Evolutionary conservation across 2,113 vertebrate genomes (phyloP), one percentile per base, ranked within the genome.

Genomic region (Serranochromis macrocephalus): DNA sequence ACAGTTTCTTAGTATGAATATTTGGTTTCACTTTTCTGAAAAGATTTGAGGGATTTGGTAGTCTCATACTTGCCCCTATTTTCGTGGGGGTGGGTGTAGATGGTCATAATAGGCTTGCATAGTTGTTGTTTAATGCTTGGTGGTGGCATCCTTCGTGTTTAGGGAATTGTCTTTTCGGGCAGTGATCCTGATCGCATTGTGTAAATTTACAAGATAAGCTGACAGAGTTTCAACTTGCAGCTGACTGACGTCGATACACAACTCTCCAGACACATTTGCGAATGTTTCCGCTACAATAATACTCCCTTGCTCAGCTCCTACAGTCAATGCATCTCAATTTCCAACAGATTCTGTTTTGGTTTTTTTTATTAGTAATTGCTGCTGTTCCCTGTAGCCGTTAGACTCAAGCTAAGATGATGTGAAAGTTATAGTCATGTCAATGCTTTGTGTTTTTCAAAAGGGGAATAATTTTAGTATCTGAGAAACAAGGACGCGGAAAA

Each of bases 341-440:
- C 42, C 9, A 75, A 29, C 16, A 75, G 16, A 49, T 19, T 49
- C 71, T 29, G 42, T 24, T 36, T 2, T 1, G 0, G 0, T 1
- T 17, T 47, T 63, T 29, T 75, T 75, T 19, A 75, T 49, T 12
- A 75, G 71, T 75, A 49, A 49, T 49, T 47, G 71, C 24, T 75
- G 16, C 26, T 78, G 71, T 49, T 29, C 14, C 71, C 71, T 49
- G 16, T 42, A 1, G 42, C 24, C 1, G 2, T 73, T 73, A 73
- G 68, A 45, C 40, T 73, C 40, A 45, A 45, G 68, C 21, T 45
- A 17, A 49, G 42, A 75, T 75, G 9, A 75, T 75, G 42, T 75
- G 71, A 17, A 29, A 75, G 24, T 47, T 49, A 49, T 29, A 75
- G 71, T 75, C 24, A 7, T 49, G 24, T 75, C 24, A 42, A 71